phyloP scores from a whole-genome alignment of 2,888 invertebrate genomes.

The Drosophila mimetica region DNA sequence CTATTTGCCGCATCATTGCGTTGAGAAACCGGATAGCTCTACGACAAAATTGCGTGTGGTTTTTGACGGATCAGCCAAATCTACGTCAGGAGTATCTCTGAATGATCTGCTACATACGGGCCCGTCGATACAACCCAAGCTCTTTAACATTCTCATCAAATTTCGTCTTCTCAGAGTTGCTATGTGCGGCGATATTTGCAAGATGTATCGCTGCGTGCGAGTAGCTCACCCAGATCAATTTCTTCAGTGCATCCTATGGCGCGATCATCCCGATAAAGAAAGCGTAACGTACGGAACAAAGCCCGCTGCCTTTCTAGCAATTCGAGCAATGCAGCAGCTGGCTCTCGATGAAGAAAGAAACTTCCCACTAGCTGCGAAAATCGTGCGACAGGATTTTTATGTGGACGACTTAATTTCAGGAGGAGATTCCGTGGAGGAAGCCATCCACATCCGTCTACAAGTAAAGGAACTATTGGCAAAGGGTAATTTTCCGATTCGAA shows the following conservation, averaged over 20 bases:
- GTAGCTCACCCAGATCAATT: conserved; percentile 1
- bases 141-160: neutral
- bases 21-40: neutral
- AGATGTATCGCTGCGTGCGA: neutral
- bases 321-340: no score
- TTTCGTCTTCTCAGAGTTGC: neutral
- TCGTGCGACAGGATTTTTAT: no score
- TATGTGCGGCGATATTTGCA: neutral
- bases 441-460: no score
- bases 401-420: no score
- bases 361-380: no score
- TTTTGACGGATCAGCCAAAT: neutral
- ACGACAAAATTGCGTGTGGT: neutral
- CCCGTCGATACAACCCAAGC: neutral
- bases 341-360: no score
- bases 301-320: no score
- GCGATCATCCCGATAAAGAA: no score
- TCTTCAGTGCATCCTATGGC: neutral
- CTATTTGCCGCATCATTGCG: conserved; percentile 1
- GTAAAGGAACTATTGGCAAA: no score
- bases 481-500: no score
- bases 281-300: no score
- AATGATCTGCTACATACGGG: neutral
- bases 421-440: no score
- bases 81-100: neutral